A percentile compares a stretch with the other conserved stretches of the same genome.
Evolutionary conservation across 2,113 vertebrate species (phyloP).

Genomic region (Bostrychus sinensis): DNA sequence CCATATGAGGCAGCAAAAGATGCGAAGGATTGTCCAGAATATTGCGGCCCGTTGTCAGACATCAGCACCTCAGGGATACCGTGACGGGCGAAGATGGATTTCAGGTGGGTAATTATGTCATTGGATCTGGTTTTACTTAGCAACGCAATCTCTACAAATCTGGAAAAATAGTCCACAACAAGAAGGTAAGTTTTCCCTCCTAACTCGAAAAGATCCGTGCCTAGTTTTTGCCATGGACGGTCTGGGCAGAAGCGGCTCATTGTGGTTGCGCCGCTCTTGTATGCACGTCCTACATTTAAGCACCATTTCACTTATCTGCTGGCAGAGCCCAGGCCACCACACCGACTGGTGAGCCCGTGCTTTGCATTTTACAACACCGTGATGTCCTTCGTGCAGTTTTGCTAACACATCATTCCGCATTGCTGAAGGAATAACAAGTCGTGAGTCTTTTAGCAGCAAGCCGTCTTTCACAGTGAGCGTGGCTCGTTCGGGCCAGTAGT

Average conservation of each 20-base stretch:
- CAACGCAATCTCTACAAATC: background rate
- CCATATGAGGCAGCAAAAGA: background rate
- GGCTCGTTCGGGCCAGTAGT: too few species aligned
- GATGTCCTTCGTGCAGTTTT: background rate
- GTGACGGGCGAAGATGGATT: background rate
- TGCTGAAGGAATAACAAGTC: background rate
- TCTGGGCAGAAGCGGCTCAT: slow-evolving; percentile 3
- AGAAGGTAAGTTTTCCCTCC: background rate
- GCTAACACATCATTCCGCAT: background rate
- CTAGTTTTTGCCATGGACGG: slow-evolving; percentile 6
- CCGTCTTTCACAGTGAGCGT: too few species aligned
- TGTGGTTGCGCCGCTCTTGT: background rate
- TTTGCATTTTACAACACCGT: background rate
- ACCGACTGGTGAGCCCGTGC: too few species aligned
- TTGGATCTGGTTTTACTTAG: background rate
- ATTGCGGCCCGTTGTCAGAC: background rate
- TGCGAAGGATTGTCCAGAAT: background rate
- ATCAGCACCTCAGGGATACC: background rate
- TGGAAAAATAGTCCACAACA: background rate
- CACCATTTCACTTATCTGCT: background rate
- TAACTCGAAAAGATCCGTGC: background rate
- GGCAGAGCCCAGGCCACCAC: too few species aligned
- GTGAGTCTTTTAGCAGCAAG: background rate
- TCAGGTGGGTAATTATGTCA: background rate
- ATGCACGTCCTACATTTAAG: slow-evolving; percentile 20